phyloP scores from a whole-genome alignment of 2,888 invertebrate species.

The Meandrusa payeni region DNA sequence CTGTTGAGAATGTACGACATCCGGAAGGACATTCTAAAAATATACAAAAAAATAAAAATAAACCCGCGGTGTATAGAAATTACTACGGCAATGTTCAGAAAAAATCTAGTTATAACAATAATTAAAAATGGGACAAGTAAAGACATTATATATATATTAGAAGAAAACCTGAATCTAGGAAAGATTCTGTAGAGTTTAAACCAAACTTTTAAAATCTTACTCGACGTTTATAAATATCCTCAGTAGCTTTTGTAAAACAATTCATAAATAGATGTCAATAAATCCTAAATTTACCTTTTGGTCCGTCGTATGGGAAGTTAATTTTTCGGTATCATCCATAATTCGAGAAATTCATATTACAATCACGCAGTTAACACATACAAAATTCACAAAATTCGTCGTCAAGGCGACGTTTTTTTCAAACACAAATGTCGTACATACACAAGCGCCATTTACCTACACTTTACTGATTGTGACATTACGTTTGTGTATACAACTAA shows the following conservation, averaged over 20 bases:
- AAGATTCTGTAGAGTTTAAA: no score
- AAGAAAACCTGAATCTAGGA: no score
- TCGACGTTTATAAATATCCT: constrained; percentile 30
- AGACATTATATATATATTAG: no score
- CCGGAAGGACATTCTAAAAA: constrained; percentile 79
- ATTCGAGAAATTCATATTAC: constrained; percentile 70
- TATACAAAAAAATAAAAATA: constrained; percentile 59
- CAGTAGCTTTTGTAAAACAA: constrained; percentile 19
- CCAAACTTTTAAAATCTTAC: no score
- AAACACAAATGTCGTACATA: constrained; percentile 34
- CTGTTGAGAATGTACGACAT: constrained; percentile 77
- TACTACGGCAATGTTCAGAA: constrained; percentile 10
- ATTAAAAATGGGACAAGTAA: no score
- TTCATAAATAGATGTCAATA: constrained; percentile 24
- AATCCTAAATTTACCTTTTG: constrained; percentile 50
- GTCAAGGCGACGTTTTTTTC: constrained; percentile 71
- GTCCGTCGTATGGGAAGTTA: constrained; percentile 51
- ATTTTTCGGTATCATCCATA: constrained; percentile 69
- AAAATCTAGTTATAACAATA: background rate
- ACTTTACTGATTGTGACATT: constrained; percentile 34
- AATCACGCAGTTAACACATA: constrained; percentile 55
- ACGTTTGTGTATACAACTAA: constrained; percentile 28
- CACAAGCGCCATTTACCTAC: constrained; percentile 42
- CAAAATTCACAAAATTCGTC: constrained; percentile 63
- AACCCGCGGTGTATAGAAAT: constrained; percentile 29